phyloP scores from a whole-genome alignment of 1,140 invertebrate genomes.

The Archivesica marissinica region DNA sequence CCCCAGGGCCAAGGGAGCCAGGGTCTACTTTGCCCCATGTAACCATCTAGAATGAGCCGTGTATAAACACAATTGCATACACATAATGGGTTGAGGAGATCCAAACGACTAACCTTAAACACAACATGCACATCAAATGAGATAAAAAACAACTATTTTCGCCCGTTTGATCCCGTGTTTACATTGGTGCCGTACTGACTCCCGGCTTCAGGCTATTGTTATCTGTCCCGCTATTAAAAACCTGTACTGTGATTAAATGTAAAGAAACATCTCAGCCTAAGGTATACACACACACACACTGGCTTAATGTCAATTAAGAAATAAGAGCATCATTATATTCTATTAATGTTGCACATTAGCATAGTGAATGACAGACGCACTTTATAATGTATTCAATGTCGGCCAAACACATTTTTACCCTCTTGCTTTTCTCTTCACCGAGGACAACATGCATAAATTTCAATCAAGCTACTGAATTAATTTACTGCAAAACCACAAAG shows the following conservation, averaged over 20 bases:
- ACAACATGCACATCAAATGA: no score
- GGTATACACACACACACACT: neutral
- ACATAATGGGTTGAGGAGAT: no score
- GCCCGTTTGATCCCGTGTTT: no score
- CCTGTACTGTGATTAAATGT: neutral
- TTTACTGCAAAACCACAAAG: slow-evolving; percentile 11
- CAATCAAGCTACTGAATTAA: neutral
- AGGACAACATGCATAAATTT: slow-evolving; percentile 3
- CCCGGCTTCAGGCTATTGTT: neutral
- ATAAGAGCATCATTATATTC: neutral
- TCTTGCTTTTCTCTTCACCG: neutral
- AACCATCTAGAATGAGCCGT: no score
- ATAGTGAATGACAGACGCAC: neutral
- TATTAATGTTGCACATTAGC: neutral
- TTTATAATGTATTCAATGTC: slow-evolving; percentile 5
- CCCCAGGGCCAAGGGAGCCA: no score
- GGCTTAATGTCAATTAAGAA: neutral
- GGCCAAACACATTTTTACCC: neutral
- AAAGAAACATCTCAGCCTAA: neutral
- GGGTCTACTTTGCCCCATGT: no score
- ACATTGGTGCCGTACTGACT: neutral
- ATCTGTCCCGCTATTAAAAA: neutral
- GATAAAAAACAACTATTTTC: no score
- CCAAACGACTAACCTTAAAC: no score
- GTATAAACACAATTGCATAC: no score